A percentile compares a stretch with the other conserved stretches of the same genome.
These are phyloP conservation scores for Rhinoderma darwinii DNA, from an alignment of 2,113 vertebrate species.

Conservation along the genomic window DNA sequence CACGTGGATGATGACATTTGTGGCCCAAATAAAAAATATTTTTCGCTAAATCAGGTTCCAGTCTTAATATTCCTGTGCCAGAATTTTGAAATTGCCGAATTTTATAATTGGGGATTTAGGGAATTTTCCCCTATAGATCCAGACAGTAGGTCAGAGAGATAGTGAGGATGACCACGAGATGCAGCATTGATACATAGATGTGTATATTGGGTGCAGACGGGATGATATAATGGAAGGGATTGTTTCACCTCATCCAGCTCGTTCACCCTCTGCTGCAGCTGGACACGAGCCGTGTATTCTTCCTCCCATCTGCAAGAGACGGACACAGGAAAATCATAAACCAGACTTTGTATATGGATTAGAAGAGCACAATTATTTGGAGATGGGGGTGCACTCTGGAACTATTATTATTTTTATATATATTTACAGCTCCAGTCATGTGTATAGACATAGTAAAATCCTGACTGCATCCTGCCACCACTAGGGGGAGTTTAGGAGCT, in stretches of 20 bases:
- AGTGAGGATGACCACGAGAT: not conserved
- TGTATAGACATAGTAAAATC: not conserved
- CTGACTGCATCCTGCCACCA: not conserved
- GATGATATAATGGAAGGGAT: not conserved
- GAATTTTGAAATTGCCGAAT: too few relatives aligned
- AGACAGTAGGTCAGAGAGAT: not conserved
- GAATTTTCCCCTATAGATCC: too few relatives aligned
- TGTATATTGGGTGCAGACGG: not conserved
- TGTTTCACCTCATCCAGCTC: constrained; percentile 92
- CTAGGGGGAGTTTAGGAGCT: not conserved
- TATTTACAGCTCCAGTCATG: not conserved
- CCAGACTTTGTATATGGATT: not conserved
- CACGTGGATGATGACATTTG: too few relatives aligned
- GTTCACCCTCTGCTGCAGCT: constrained; percentile 86
- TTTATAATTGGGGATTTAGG: too few relatives aligned
- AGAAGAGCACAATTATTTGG: too few relatives aligned
- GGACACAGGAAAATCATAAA: not conserved
- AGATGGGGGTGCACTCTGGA: not conserved
- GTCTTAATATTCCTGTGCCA: too few relatives aligned
- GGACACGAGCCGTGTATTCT: constrained; percentile 87
- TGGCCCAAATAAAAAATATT: too few relatives aligned
- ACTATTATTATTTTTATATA: not conserved
- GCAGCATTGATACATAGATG: not conserved
- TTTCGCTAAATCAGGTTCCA: too few relatives aligned
- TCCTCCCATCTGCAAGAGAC: constrained; percentile 87